Evolutionary conservation across 1,140 invertebrate genomes (phyloP).

Genomic region (Trachelipus rathkii): DNA sequence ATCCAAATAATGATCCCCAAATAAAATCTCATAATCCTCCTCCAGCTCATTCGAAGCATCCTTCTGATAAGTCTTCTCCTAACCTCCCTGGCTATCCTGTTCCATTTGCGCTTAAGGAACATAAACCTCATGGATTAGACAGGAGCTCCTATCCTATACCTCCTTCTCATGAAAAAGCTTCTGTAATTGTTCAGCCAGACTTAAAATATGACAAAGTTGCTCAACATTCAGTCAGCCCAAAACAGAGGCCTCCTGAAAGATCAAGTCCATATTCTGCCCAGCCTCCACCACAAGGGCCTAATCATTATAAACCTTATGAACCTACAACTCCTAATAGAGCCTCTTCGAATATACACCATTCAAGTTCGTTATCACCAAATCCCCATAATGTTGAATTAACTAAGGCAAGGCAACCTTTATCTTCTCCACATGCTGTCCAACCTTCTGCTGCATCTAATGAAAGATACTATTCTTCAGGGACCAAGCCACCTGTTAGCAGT

Average conservation of each 20-base stretch:
- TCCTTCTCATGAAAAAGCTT: constrained; percentile 36
- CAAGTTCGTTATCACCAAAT: constrained; percentile 23
- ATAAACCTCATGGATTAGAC: constrained; percentile 33
- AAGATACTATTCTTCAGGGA: constrained; percentile 31
- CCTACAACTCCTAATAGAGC: constrained; percentile 31
- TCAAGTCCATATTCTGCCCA: constrained; percentile 40
- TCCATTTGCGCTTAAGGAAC: constrained; percentile 33
- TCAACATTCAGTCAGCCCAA: constrained; percentile 41
- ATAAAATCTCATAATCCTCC: constrained; percentile 34
- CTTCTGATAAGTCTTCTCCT: constrained; percentile 31
- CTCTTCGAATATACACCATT: constrained; percentile 24
- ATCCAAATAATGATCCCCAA: constrained; percentile 23
- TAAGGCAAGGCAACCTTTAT: constrained; percentile 49
- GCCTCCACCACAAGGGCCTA: constrained; percentile 24
- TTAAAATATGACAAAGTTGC: constrained; percentile 41
- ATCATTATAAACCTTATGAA: constrained; percentile 43
- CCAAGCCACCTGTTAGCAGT: constrained; percentile 31
- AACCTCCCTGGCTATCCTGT: constrained; percentile 26
- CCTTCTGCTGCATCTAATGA: constrained; percentile 46
- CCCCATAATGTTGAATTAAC: constrained; percentile 39
- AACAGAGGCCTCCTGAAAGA: constrained; percentile 37
- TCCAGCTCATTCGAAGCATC: constrained; percentile 35
- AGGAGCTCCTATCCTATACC: constrained; percentile 30
- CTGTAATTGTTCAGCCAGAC: constrained; percentile 44
- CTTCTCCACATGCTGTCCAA: constrained; percentile 48